Percentiles rank a stretch among this genome's conserved stretches.
Evolutionary conservation across 37 sponge, comb jelly and placozoan genomes (phyloP).

Genomic region (Dysidea cf. avara): DNA sequence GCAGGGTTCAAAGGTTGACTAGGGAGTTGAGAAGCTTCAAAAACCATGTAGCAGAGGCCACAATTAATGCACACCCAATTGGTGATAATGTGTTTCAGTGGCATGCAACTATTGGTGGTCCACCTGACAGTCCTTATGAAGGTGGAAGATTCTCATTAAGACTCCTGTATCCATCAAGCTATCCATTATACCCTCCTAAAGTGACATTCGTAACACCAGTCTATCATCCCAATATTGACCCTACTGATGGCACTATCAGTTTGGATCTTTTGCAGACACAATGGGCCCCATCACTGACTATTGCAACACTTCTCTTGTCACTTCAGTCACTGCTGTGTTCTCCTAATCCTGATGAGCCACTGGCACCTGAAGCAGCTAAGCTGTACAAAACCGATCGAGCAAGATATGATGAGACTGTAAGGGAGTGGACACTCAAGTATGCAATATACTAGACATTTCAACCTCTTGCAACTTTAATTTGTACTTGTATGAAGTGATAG

Average conservation of each 20-base stretch:
- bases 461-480: too few relatives aligned
- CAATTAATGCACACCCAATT: too few relatives aligned
- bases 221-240: too few relatives aligned
- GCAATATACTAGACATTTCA: too few relatives aligned
- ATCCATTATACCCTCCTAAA: slow-evolving; percentile 93
- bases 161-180: slow-evolving; percentile 96
- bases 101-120: too few relatives aligned
- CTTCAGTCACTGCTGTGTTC: slow-evolving; percentile 92
- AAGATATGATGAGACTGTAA: slow-evolving; percentile 76
- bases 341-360: slow-evolving; percentile 96
- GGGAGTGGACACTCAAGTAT: slow-evolving; percentile 93
- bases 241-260: slow-evolving; percentile 96
- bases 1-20: too few relatives aligned
- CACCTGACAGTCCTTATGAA: too few relatives aligned
- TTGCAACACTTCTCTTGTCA: slow-evolving; percentile 85
- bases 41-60: too few relatives aligned
- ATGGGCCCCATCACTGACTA: slow-evolving; percentile 81
- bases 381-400: slow-evolving; percentile 84
- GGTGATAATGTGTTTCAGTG: too few relatives aligned
- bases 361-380: slow-evolving; percentile 92
- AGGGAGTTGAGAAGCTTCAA: too few relatives aligned
- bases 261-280: slow-evolving; percentile 94
- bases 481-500: too few relatives aligned
- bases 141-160: slow-evolving; percentile 94
- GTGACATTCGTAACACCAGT: slow-evolving; percentile 89